phyloP scores from a whole-genome alignment of 2,888 invertebrate species.

The Ectobius pallidus region DNA sequence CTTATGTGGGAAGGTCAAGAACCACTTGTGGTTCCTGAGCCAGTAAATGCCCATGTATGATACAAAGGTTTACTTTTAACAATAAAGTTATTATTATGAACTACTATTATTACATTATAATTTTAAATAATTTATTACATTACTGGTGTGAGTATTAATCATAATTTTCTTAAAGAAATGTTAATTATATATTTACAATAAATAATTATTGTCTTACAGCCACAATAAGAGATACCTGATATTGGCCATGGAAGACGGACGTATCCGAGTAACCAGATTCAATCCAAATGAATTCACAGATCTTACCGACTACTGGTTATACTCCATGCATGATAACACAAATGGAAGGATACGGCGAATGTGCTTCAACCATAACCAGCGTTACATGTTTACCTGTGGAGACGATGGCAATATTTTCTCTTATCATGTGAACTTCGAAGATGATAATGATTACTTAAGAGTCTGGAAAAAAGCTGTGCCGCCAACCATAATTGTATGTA shows the following conservation, averaged over 20 bases:
- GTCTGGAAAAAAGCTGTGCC: not conserved
- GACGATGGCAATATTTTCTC: slow-evolving; percentile 80
- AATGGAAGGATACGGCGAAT: slow-evolving; percentile 71
- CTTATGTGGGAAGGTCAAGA: too few species aligned
- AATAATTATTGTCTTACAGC: too few species aligned
- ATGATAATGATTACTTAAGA: slow-evolving; percentile 44
- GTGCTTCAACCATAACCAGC: slow-evolving; percentile 64
- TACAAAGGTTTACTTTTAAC: too few species aligned
- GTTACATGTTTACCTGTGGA: slow-evolving; percentile 67
- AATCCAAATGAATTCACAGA: slow-evolving; percentile 59
- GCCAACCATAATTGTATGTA: not conserved
- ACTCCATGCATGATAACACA: slow-evolving; percentile 77
- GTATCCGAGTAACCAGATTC: slow-evolving; percentile 61
- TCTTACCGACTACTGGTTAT: slow-evolving; percentile 68
- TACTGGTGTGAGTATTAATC: too few species aligned
- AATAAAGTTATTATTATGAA: too few species aligned
- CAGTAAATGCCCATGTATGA: too few species aligned
- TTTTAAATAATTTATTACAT: too few species aligned
- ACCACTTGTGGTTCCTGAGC: too few species aligned
- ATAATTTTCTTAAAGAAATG: too few species aligned
- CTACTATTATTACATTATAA: too few species aligned
- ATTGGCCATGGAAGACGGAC: slow-evolving; percentile 67
- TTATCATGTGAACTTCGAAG: slow-evolving; percentile 62
- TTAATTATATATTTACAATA: too few species aligned
- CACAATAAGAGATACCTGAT: slow-evolving; percentile 60